These are phyloP conservation scores for Drosophila teissieri DNA, from an alignment of 1,140 invertebrate genomes.

Conservation along the genomic window DNA sequence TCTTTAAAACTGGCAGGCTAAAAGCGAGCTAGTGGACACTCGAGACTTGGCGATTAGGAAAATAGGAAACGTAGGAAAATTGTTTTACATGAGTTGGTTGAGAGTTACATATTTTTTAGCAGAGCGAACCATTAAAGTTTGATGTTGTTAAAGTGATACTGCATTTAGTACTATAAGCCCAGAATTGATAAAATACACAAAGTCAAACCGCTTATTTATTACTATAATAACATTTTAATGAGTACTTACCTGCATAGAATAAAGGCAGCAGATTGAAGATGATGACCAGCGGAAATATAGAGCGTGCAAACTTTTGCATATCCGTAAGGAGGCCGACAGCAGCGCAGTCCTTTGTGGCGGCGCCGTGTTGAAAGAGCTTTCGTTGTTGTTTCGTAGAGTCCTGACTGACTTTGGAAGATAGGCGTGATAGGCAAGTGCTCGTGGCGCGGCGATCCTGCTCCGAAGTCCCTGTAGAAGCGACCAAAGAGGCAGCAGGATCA, in stretches of 20 bases:
- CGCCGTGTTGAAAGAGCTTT: slow-evolving; percentile 38
- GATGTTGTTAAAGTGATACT: no score
- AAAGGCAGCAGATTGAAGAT: slow-evolving; percentile 84
- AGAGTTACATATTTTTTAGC: slow-evolving; percentile 11
- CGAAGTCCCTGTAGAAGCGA: slow-evolving; percentile 54
- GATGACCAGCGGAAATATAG: slow-evolving; percentile 81
- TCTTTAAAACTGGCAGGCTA: background rate
- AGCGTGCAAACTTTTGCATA: slow-evolving; percentile 79
- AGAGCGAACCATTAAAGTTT: background rate
- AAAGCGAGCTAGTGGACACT: slow-evolving; percentile 9
- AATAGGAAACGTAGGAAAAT: slow-evolving; percentile 11
- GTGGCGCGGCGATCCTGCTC: slow-evolving; percentile 34
- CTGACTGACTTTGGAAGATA: slow-evolving; percentile 76
- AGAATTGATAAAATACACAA: no score
- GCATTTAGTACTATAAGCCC: no score
- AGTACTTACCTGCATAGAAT: slow-evolving; percentile 83
- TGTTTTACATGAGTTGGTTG: slow-evolving; percentile 18
- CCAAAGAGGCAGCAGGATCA: slow-evolving; percentile 53
- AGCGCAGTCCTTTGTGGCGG: slow-evolving; percentile 44
- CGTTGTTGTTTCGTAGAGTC: slow-evolving; percentile 66
- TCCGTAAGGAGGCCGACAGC: slow-evolving; percentile 70
- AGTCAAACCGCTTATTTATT: background rate
- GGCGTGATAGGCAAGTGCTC: slow-evolving; percentile 60
- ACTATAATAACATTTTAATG: background rate
- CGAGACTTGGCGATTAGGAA: slow-evolving; percentile 38